Base-by-base conservation (phyloP, 2,888 invertebrate species). In the Leucophenga maculata region DNA sequence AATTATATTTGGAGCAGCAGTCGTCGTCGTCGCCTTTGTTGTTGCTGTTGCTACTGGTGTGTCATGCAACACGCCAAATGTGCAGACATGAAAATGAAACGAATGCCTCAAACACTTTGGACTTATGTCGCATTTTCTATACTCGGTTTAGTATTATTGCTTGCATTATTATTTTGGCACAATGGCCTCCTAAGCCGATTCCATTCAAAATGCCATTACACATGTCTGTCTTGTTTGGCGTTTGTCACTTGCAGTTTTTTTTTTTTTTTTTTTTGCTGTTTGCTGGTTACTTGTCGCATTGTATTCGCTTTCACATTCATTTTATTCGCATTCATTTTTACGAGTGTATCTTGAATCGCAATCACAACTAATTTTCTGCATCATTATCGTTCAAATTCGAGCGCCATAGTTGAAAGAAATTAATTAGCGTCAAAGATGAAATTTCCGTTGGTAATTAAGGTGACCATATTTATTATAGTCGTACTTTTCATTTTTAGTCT, bases 121-220 rank as follows among this genome's bases (percentile, higher is more conserved):
- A 48, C 62, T 64, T 64, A 64, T 48, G 62, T 48, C 62, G 48
- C 62, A 48, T 64, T 48, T 20, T 20, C 18, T 64, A 9, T 9
- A 39, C 39, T 39, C 39, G 3, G 8, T 39, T 39, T 39, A 39
- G 8, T 39, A 39, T 64, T 60, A 60, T 60, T 20, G 39, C 44
- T 60, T 16, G 11, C 26, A 26, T 22, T 22, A 46, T 22, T 14
- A 48, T 64, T 64, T 64, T 64, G 62, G 48, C 62, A 64, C 62
- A 64, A 64, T 64, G 48, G 62, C 62, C 62, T 46, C 62, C 62
- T 64, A 64, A 64, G 62, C 62, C 14, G 62, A 64, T 64, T 64
- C 20, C 20, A 57, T 26, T 26, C 11, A 3, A 22, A 59, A 32
- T 32, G 59, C 4, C 39, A 39, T 39, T 59, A 32, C 16, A 59